Evolutionary conservation across 1,140 invertebrate species (phyloP).

Genomic region (Cydia pomonella): DNA sequence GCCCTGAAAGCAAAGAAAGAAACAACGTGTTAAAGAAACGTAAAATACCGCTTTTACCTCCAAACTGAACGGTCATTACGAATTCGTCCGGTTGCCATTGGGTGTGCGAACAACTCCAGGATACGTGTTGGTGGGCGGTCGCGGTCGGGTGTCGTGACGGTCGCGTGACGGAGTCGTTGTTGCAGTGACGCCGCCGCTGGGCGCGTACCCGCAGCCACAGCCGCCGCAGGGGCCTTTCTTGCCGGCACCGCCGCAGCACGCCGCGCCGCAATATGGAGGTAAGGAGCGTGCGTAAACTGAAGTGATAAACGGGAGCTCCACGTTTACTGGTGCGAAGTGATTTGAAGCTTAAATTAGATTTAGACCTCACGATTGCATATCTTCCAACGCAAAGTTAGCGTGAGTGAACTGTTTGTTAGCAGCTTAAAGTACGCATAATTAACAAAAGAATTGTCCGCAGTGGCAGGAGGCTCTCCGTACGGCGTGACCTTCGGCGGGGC

Average conservation of each 20-base stretch:
- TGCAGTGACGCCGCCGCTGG: slow-evolving; percentile 78
- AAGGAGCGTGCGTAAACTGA: too few species aligned
- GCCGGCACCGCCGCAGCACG: slow-evolving; percentile 76
- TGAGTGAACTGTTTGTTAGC: too few species aligned
- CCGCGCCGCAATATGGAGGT: slow-evolving; percentile 77
- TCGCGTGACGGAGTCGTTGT: slow-evolving; percentile 52
- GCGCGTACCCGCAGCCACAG: slow-evolving; percentile 78
- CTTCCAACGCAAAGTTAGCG: too few species aligned
- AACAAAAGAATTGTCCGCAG: slow-evolving; percentile 50
- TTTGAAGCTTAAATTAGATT: too few species aligned
- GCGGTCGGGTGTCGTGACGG: slow-evolving; percentile 9
- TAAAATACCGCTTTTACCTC: too few species aligned
- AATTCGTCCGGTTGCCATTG: background rate
- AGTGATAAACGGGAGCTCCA: too few species aligned
- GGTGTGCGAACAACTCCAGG: background rate
- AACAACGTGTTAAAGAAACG: too few species aligned
- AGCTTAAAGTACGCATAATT: too few species aligned
- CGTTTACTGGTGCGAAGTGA: too few species aligned
- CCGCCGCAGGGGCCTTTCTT: slow-evolving; percentile 78
- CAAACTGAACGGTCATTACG: background rate
- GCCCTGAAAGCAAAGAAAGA: background rate
- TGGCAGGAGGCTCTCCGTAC: slow-evolving; percentile 84
- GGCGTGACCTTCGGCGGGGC: slow-evolving; percentile 82
- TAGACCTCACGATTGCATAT: too few species aligned
- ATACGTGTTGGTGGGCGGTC: background rate